phyloP scores from a whole-genome alignment of 2,113 vertebrate species.

The Paratilapia polleni region DNA sequence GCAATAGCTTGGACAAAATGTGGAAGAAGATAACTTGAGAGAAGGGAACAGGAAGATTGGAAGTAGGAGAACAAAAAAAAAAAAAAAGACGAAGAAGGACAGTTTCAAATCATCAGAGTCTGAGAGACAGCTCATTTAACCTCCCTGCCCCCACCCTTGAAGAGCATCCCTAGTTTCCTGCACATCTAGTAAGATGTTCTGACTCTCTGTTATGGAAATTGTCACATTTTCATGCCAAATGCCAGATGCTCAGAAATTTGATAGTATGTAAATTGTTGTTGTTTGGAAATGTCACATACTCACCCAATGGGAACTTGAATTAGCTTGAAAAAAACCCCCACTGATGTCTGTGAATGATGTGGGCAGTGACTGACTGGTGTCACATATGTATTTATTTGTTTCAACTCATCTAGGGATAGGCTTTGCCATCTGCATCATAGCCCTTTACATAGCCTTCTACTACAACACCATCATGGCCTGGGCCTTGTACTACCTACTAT shows the following conservation, averaged over 20 bases:
- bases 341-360: constrained; percentile 27
- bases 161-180: constrained; percentile 32
- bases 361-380: not conserved
- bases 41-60: not conserved
- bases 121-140: constrained; percentile 54
- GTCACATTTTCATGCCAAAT: constrained; percentile 83
- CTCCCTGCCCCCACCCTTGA: constrained; percentile 15
- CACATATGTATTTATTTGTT: not conserved
- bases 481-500: constrained; percentile 97
- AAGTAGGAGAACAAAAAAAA: not conserved
- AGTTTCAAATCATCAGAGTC: not conserved
- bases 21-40: not conserved
- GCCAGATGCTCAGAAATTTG: constrained; percentile 69
- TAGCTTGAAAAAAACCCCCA: constrained; percentile 9
- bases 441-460: constrained; percentile 95
- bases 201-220: constrained; percentile 83
- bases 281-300: constrained; percentile 75
- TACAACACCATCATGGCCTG: constrained; percentile 99
- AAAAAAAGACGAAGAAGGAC: not conserved
- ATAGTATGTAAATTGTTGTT: constrained; percentile 67
- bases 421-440: constrained; percentile 95
- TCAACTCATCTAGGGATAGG: constrained; percentile 86
- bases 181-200: constrained; percentile 13
- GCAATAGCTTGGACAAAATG: not conserved
- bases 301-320: constrained; percentile 48